phyloP scores from a whole-genome alignment of 2,888 invertebrate species.

The Synergus laeviventris region DNA sequence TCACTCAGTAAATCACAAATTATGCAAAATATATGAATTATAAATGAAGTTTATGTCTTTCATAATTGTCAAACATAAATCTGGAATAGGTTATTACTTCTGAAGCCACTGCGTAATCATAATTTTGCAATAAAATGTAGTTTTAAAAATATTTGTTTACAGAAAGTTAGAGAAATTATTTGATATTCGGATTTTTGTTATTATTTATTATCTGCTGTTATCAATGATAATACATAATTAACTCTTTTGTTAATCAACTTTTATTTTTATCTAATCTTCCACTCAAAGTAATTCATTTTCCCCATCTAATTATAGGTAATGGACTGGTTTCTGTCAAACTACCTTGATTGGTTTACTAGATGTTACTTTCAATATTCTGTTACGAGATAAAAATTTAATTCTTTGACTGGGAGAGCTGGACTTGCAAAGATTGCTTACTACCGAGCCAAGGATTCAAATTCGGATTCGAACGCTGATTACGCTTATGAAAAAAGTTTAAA shows the following conservation, averaged over 20 bases:
- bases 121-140: not conserved
- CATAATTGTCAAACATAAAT: not conserved
- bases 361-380: not conserved
- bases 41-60: not conserved
- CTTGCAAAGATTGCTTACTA: not conserved
- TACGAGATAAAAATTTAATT: constrained; percentile 2
- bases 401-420: not conserved
- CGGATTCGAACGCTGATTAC: not conserved
- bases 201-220: not conserved
- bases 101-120: not conserved
- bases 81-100: not conserved
- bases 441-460: not conserved
- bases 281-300: not conserved
- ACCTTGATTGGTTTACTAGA: not conserved
- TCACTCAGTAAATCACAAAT: not conserved
- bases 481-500: no score
- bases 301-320: not conserved
- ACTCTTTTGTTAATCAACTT: not conserved
- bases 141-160: no score
- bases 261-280: not conserved
- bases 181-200: not conserved
- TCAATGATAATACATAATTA: not conserved
- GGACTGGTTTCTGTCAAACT: not conserved
- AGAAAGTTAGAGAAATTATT: not conserved
- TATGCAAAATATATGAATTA: not conserved